Conservation (phyloP, 2,113 vertebrate species). For the Talpa occidentalis region DNA sequence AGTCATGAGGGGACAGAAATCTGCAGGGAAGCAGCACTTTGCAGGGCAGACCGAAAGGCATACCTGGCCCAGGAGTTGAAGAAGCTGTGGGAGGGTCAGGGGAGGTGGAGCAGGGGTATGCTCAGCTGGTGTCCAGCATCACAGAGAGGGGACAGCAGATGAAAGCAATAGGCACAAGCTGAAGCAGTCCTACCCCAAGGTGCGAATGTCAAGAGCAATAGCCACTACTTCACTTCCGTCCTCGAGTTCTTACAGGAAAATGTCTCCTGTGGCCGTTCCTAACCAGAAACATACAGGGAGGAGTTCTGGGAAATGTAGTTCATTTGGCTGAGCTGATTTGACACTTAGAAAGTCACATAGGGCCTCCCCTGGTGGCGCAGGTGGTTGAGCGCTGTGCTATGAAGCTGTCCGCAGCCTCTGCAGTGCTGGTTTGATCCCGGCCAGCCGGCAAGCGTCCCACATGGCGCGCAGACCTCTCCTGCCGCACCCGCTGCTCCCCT, state of each 20-base stretch:
- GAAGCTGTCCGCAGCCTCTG: too few relatives aligned
- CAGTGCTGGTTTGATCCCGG: too few relatives aligned
- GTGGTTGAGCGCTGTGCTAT: too few relatives aligned
- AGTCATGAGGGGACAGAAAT: background rate
- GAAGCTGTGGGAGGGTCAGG: background rate
- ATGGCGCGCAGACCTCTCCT: too few relatives aligned
- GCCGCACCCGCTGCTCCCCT: too few relatives aligned
- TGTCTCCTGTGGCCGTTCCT: background rate
- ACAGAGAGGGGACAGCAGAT: background rate
- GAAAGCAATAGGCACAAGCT: background rate
- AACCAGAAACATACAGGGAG: background rate
- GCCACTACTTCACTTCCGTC: background rate
- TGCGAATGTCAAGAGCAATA: background rate
- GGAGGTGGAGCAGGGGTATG: background rate
- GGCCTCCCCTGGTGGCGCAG: too few relatives aligned
- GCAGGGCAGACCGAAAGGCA: background rate
- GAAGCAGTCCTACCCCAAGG: background rate
- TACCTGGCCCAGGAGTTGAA: background rate
- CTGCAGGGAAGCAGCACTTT: background rate
- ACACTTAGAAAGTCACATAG: background rate
- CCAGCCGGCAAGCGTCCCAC: too few relatives aligned
- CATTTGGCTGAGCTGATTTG: background rate
- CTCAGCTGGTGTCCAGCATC: background rate
- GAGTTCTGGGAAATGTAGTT: constrained; percentile 4
- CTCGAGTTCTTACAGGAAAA: background rate